A percentile compares a stretch with the other conserved stretches of the same genome.
Conservation (phyloP, 2,113 vertebrate species). For the Pseudorectes ferrugineus region DNA sequence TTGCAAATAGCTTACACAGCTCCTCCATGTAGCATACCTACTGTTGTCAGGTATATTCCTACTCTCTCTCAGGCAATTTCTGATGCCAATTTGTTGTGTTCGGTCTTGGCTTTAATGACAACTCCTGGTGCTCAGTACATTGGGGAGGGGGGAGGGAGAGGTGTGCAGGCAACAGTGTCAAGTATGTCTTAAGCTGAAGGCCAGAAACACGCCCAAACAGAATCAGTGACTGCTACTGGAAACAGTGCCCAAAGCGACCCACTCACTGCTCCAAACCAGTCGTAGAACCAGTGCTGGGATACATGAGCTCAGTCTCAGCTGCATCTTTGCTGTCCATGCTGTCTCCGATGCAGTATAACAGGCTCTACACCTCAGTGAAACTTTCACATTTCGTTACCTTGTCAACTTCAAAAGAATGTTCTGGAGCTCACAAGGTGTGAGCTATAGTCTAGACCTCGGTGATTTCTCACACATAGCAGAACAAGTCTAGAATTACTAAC, state of each 20-base stretch:
- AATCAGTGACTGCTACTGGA: background rate
- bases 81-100: background rate
- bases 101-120: background rate
- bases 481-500: background rate
- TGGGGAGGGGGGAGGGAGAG: rapidly evolving
- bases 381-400: background rate
- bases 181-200: background rate
- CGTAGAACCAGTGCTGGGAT: background rate
- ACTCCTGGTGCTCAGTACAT: background rate
- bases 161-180: background rate
- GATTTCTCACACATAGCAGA: background rate
- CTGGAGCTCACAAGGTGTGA: background rate
- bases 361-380: background rate
- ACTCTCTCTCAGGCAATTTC: background rate
- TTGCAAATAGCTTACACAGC: background rate
- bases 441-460: background rate
- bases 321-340: background rate
- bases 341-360: background rate
- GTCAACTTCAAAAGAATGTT: background rate
- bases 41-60: background rate
- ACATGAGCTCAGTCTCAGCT: background rate
- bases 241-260: background rate
- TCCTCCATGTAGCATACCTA: background rate
- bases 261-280: background rate
- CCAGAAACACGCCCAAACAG: background rate